Evolutionary conservation across 35 echinoderm and acorn worm genomes (phyloP).

Genomic region (Strongylocentrotus purpuratus): DNA sequence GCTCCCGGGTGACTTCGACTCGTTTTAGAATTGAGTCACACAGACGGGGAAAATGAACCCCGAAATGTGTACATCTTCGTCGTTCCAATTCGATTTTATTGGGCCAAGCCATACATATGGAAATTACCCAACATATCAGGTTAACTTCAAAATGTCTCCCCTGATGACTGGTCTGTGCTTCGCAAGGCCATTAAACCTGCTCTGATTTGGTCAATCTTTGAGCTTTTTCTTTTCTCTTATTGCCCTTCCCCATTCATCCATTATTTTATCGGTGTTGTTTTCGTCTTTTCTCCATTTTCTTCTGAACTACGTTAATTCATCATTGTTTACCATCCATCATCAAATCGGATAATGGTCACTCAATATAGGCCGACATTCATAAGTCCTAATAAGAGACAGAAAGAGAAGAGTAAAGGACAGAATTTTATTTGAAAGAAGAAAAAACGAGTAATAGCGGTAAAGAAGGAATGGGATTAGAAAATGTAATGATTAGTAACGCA

Average conservation of each 20-base stretch:
- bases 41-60: background rate
- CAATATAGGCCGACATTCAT: too few relatives aligned
- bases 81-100: slow-evolving; percentile 18
- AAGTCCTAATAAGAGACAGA: too few relatives aligned
- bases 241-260: background rate
- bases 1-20: background rate
- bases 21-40: background rate
- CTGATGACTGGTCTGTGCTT: background rate
- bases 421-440: too few relatives aligned
- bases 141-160: background rate
- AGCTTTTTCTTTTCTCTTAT: background rate
- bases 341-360: too few relatives aligned
- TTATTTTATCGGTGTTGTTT: background rate
- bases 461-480: too few relatives aligned
- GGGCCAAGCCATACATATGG: slow-evolving; percentile 8
- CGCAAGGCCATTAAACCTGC: background rate
- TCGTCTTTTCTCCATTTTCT: background rate
- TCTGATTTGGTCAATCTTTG: background rate
- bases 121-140: background rate
- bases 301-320: background rate
- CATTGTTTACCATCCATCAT: background rate
- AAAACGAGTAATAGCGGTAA: too few relatives aligned
- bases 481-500: too few relatives aligned
- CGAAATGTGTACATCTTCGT: background rate
- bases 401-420: too few relatives aligned